phyloP scores from a whole-genome alignment of 2,797 vertebrate species.

The Scleropages formosus region DNA sequence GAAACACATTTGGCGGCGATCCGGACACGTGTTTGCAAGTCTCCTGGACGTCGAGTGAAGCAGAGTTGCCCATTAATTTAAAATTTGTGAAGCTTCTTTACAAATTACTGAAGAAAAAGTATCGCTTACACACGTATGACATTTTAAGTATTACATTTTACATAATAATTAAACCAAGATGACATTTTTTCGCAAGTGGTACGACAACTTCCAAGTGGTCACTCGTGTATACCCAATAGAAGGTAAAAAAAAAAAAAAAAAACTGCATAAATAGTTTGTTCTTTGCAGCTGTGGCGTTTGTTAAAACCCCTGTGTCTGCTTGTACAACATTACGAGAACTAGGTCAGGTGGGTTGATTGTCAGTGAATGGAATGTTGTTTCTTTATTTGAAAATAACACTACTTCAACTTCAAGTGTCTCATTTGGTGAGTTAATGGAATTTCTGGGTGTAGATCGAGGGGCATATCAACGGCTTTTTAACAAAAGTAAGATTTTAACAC shows the following conservation, averaged over 20 bases:
- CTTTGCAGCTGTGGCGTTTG: not conserved
- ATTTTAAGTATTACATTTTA: not conserved
- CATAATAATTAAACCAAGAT: slow-evolving; percentile 7
- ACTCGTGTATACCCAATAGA: slow-evolving; percentile 41
- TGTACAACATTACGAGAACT: too few relatives aligned
- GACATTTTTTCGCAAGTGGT: slow-evolving; percentile 30
- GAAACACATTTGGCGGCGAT: not conserved
- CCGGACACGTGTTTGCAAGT: slow-evolving; percentile 6
- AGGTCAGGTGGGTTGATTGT: not conserved
- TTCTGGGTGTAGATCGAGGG: too few relatives aligned
- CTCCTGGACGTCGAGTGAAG: too few relatives aligned
- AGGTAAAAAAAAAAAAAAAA: slow-evolving; percentile 39
- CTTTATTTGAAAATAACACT: too few relatives aligned
- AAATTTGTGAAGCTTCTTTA: too few relatives aligned
- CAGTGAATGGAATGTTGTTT: not conserved
- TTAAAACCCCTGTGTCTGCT: too few relatives aligned
- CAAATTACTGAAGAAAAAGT: too few relatives aligned
- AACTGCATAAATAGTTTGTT: not conserved
- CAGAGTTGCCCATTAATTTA: too few relatives aligned
- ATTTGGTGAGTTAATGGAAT: too few relatives aligned
- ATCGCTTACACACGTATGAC: not conserved
- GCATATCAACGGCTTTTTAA: too few relatives aligned
- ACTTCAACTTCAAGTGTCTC: too few relatives aligned
- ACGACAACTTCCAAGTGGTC: slow-evolving; percentile 57
- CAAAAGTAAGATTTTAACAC: too few relatives aligned